Base-by-base conservation (phyloP, 1,140 invertebrate genomes). In the Caerostris extrusa region DNA sequence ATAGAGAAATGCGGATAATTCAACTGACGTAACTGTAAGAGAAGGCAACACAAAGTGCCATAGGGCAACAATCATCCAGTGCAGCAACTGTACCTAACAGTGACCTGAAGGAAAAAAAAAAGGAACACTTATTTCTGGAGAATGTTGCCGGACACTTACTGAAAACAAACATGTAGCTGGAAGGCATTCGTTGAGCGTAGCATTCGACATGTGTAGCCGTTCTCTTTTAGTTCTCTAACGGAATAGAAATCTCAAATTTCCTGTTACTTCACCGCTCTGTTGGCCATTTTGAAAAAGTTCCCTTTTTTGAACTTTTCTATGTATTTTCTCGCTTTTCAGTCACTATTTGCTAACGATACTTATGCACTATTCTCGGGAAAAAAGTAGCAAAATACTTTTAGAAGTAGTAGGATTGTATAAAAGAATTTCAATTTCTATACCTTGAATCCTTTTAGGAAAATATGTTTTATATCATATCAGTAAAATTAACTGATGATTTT, bases 11-110 rank as follows among this genome's bases (percentile, higher is more conserved):
- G 19, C 7, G 58, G 81, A 57, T 17, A 50, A 57, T 83, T 17
- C 90, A 19, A 57, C 61, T n/a, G 50, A 50, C 7, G 7, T 61
- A 64, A 53, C 57, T 58, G 34, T 34, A 12, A 67, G 53, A 10
- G 64, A 14, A 55, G 69, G 56, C 57, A 82, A 61, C 19, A 82
- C 19, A 10, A 58, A 56, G 10, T 4, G 90, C 81, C 81, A 61
- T 55, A 61, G 58, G 90, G 90, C 60, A 83, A 56, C 81, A 91
- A 91, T 91, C 90, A 91, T 91, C 90, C 19, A 91, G 81, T 19
- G 81, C 90, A 91, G 90, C 53, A 64, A 91, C 90, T 91, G 90
- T 91, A 58, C 50, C 77, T 91, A 91, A 91, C 90, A 85, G 90
- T 83, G 60, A 17, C 90, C 90, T 55, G 17, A 91, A 53, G 90